Base-by-base conservation (phyloP, 92 coral and sea anemone genomes). In the Actinostola sp. region DNA sequence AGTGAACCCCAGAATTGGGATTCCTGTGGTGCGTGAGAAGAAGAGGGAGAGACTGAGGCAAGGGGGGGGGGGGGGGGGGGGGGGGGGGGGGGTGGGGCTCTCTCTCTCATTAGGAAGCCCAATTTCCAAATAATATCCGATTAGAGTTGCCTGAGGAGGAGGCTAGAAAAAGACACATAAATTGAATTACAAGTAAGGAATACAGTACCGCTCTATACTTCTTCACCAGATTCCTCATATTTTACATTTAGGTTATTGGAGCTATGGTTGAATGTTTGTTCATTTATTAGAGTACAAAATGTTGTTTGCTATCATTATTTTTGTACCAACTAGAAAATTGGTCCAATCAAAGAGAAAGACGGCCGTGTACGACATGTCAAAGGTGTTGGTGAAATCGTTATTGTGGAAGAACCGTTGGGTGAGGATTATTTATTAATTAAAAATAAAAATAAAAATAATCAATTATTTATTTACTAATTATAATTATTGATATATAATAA, bases 361-460 rank as follows among this genome's bases (percentile, higher is more conserved):
- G 98, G 98, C 3, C 93, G 89, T 83, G 95, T 94, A 1, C 80
- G 98, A 33, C 98, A 94, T 71, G 70, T 82, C 64, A 94, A 88
- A 65, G 92, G 92, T 53, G 86, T 94, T 43, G 97, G 97, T 21
- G 98, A 94, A 71, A 71, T 77, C 54, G 81, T 80, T 13, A 82
- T 59, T 46, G 80, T 72, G 1, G 43, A 20, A n/a, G 72, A 50
- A 75, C 25, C 43, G 13, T 73, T 87, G 76, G 91, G 96, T 89
- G 54, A 55, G 61, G 51, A 45, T 49, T 63, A 23, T 29, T 2
- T 32, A 9, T 10, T 39, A 20, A 70, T 30, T 12, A 24, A 53
- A 35, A 11, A 2, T 17, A 20, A 33, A 11, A 23, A 32, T 59
- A 21, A 59, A 13, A 59, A 26, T 5, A 8, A 5, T 53, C 60